Evolutionary conservation across 2,113 vertebrate genomes (phyloP).

Genomic region (Mugil cephalus): DNA sequence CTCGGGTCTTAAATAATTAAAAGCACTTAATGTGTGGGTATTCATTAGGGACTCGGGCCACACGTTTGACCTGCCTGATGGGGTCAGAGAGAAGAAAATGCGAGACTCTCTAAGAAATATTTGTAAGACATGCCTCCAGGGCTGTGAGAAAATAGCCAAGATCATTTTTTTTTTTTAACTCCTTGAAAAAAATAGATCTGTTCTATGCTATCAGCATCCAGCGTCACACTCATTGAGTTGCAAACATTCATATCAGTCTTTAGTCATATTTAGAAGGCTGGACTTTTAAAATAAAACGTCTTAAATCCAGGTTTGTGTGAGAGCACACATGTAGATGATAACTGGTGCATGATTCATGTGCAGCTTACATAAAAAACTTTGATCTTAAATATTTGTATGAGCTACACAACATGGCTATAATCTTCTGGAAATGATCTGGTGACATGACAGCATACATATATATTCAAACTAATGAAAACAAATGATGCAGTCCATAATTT

Average conservation of each 20-base stretch:
- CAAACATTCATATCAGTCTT: conserved; percentile 10
- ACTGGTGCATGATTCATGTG: too few species aligned
- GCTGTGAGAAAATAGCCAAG: background rate
- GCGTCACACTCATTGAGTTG: conserved; percentile 9
- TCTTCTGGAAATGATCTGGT: too few species aligned
- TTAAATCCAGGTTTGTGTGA: too few species aligned
- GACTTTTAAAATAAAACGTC: too few species aligned
- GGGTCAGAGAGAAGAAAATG: conserved; percentile 64
- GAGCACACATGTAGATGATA: too few species aligned
- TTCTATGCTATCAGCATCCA: background rate
- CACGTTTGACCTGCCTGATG: conserved; percentile 75
- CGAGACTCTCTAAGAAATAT: conserved; percentile 61
- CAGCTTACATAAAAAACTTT: too few species aligned
- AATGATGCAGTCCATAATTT: too few species aligned
- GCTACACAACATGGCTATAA: too few species aligned
- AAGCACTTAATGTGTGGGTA: conserved; percentile 72
- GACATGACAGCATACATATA: too few species aligned
- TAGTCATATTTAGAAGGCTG: too few species aligned
- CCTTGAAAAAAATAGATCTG: conserved; percentile 5
- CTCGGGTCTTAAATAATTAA: conserved; percentile 85
- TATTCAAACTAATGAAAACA: too few species aligned
- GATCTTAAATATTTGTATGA: too few species aligned
- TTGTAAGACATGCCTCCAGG: background rate
- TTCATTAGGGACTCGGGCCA: conserved; percentile 67
- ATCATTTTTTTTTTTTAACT: background rate